These are phyloP conservation scores for Ailurus styani DNA, from an alignment of 2,113 vertebrate species.

Conservation along the genomic window DNA sequence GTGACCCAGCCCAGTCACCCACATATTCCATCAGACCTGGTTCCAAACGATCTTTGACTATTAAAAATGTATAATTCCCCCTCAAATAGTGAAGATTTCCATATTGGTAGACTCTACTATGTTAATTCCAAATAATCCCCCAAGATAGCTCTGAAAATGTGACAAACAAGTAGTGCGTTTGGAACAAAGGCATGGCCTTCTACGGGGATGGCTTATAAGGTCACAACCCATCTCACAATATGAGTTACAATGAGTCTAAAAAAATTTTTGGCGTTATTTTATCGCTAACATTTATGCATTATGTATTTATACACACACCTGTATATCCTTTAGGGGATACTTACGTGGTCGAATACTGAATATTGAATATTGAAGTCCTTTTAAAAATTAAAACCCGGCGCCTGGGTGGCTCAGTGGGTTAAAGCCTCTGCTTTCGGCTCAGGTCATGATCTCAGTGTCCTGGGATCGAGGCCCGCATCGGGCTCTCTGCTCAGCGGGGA, in stretches of 20 bases:
- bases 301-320: not conserved
- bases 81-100: not conserved
- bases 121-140: not conserved
- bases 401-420: too few species aligned
- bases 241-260: not conserved
- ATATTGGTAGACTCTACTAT: not conserved
- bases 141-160: not conserved
- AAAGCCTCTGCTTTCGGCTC: too few species aligned
- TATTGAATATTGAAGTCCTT: not conserved
- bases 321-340: not conserved
- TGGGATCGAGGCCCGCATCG: too few species aligned
- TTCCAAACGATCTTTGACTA: not conserved
- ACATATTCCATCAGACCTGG: not conserved
- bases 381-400: too few species aligned
- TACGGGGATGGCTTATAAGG: not conserved
- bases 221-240: not conserved
- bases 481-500: too few species aligned
- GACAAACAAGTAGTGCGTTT: not conserved
- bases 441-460: too few species aligned
- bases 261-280: not conserved
- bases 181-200: not conserved
- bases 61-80: not conserved
- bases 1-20: not conserved
- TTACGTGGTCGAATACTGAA: not conserved
- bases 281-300: not conserved